These are phyloP conservation scores for Cistogaster globosa DNA, from an alignment of 2,888 invertebrate genomes.

Conservation along the genomic window DNA sequence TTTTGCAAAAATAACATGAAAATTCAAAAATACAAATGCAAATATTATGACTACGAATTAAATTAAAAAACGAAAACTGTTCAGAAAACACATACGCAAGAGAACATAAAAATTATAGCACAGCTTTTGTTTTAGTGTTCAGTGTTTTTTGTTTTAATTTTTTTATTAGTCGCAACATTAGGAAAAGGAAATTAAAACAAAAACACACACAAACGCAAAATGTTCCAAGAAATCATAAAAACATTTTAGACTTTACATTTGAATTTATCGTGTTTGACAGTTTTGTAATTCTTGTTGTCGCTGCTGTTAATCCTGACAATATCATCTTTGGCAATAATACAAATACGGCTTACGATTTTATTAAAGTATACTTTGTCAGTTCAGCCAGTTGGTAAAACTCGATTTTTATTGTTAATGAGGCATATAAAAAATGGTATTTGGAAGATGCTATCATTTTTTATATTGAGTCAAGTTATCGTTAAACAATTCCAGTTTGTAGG, in stretches of 20 bases:
- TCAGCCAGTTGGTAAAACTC: background rate
- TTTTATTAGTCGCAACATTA: conserved; percentile 32
- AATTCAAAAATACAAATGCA: conserved; percentile 57
- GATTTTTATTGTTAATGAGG: conserved; percentile 16
- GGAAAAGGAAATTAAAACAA: conserved; percentile 50
- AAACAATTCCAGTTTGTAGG: background rate
- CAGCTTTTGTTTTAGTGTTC: conserved; percentile 17
- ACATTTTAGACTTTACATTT: conserved; percentile 68
- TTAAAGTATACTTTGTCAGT: too few species aligned
- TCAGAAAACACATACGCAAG: conserved; percentile 17
- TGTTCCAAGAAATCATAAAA: conserved; percentile 70
- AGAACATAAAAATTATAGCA: conserved; percentile 15
- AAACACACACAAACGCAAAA: background rate
- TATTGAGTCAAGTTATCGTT: too few species aligned
- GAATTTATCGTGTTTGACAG: conserved; percentile 64
- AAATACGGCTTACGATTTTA: background rate
- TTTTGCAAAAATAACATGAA: conserved; percentile 49
- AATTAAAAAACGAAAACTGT: conserved; percentile 25
- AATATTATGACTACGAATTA: conserved; percentile 71
- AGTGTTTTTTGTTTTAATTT: background rate
- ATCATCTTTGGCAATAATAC: background rate
- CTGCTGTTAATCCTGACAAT: conserved; percentile 18
- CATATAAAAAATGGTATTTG: conserved; percentile 11
- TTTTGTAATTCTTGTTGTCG: conserved; percentile 50
- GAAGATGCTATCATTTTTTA: too few species aligned